Conservation (phyloP, 2,888 invertebrate species). For the Tenthredo livida region DNA sequence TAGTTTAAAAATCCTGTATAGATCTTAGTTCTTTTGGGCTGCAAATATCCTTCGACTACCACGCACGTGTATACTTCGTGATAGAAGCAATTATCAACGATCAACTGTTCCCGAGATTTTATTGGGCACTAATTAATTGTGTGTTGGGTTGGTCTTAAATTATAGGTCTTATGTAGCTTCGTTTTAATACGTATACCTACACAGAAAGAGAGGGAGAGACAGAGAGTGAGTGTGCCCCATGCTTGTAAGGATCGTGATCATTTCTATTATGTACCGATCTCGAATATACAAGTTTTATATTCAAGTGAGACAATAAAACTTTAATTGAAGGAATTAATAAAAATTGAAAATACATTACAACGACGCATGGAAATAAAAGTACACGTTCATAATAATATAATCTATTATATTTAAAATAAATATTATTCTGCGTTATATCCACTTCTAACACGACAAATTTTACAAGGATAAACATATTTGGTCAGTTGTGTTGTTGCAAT, state of each 20-base stretch:
- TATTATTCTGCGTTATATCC: not conserved
- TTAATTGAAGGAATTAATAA: not conserved
- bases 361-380: not conserved
- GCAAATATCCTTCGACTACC: not conserved
- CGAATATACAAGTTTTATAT: not conserved
- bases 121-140: slow-evolving; percentile 20
- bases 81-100: slow-evolving; percentile 13
- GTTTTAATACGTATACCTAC: not conserved
- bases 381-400: not conserved
- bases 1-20: not conserved
- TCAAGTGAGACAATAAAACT: not conserved
- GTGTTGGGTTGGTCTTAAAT: not conserved
- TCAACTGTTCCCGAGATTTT: slow-evolving; percentile 13
- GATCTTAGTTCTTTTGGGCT: not conserved
- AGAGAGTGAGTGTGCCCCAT: not conserved
- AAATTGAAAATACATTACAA: not conserved
- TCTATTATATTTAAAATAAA: not conserved
- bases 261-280: not conserved
- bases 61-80: slow-evolving; percentile 29
- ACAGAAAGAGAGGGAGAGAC: not conserved
- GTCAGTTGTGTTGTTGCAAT: not conserved
- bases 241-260: not conserved
- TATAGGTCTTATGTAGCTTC: not conserved
- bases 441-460: not conserved
- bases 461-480: not conserved